A percentile compares a stretch with the other conserved stretches of the same genome.
Evolutionary conservation across 2,888 invertebrate species (phyloP).

Genomic region (Drosophila melanosoma): DNA sequence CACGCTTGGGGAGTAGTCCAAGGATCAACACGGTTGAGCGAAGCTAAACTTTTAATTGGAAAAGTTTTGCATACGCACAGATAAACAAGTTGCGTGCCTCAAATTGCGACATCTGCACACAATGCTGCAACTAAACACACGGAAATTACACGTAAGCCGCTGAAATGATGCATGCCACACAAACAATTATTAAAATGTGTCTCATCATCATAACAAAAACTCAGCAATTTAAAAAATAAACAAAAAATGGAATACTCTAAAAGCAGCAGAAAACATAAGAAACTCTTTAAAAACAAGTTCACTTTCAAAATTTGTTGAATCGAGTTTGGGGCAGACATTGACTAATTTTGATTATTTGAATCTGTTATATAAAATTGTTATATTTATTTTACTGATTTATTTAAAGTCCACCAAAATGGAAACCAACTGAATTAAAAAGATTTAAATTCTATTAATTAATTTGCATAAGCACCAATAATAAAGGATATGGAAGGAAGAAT

Average conservation of each 20-base stretch:
- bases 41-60: slow-evolving; percentile 71
- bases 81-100: slow-evolving; percentile 62
- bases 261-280: background rate
- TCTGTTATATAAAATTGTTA: background rate
- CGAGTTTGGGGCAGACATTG: background rate
- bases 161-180: slow-evolving; percentile 37
- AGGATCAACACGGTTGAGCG: slow-evolving; percentile 27
- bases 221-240: background rate
- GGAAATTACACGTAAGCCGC: slow-evolving; percentile 48
- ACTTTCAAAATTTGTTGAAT: background rate
- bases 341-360: background rate
- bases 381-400: background rate
- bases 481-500: background rate
- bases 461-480: no score
- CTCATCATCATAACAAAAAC: background rate
- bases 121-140: slow-evolving; percentile 27
- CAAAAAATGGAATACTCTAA: background rate
- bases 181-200: slow-evolving; percentile 1
- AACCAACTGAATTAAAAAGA: background rate
- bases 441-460: no score
- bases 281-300: background rate
- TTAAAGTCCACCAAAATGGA: background rate
- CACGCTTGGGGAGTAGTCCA: background rate
- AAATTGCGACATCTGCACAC: slow-evolving; percentile 37
- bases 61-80: slow-evolving; percentile 74